phyloP scores from a whole-genome alignment of 2,888 invertebrate species.

The Aphrophora alni region DNA sequence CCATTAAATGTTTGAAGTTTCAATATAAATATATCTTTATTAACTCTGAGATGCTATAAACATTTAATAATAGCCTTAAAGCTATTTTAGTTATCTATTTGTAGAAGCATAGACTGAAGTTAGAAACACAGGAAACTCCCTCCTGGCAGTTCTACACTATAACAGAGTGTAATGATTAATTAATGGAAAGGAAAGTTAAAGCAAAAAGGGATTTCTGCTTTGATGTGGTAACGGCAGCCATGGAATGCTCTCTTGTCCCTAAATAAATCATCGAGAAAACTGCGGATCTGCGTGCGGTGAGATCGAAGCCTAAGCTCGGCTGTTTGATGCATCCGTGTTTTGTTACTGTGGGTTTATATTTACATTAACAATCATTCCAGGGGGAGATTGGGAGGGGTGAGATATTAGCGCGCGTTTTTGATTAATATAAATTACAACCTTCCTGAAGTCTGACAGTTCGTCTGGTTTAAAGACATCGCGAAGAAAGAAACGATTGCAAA shows the following conservation, averaged over 20 bases:
- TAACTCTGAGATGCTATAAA: too few species aligned
- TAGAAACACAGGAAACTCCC: not conserved
- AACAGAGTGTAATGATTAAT: slow-evolving; percentile 3
- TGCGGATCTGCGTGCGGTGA: not conserved
- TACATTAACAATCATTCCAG: not conserved
- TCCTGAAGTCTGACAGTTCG: not conserved
- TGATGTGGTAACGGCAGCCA: not conserved
- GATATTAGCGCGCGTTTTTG: not conserved
- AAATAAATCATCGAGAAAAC: not conserved
- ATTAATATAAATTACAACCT: not conserved
- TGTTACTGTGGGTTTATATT: not conserved
- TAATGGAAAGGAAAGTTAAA: not conserved
- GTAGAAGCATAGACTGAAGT: not conserved
- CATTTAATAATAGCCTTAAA: too few species aligned
- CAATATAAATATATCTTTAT: too few species aligned
- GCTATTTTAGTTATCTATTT: not conserved
- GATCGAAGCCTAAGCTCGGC: not conserved
- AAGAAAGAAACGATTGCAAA: too few species aligned
- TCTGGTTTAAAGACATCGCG: too few species aligned
- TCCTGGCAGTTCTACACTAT: not conserved
- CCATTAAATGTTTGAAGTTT: too few species aligned
- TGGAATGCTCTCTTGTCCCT: not conserved
- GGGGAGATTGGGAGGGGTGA: not conserved
- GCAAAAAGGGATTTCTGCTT: not conserved
- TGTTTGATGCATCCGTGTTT: not conserved